These are phyloP conservation scores for Drosophila diplacantha DNA, from an alignment of 2,888 invertebrate species.

Conservation along the genomic window DNA sequence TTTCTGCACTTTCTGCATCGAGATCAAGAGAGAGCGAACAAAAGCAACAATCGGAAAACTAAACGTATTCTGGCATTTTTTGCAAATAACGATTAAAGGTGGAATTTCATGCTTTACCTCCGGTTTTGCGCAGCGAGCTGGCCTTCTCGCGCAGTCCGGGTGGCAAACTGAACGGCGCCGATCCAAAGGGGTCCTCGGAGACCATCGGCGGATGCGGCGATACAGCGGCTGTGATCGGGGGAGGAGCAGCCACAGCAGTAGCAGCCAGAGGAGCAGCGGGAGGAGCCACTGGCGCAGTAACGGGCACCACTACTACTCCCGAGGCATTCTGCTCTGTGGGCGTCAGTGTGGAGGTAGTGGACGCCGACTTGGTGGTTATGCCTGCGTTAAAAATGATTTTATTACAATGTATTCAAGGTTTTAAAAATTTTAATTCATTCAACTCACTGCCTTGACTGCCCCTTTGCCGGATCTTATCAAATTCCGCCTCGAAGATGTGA, in stretches of 20 bases:
- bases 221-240: constrained; percentile 31
- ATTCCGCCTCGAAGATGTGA: constrained; percentile 89
- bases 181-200: constrained; percentile 88
- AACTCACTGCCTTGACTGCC: constrained; percentile 86
- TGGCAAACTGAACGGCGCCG: constrained; percentile 88
- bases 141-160: constrained; percentile 78
- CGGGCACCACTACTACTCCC: constrained; percentile 7
- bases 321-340: constrained; percentile 72
- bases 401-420: too few relatives aligned
- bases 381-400: constrained; percentile 50
- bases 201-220: constrained; percentile 52
- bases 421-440: neutral
- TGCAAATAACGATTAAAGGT: constrained; percentile 39
- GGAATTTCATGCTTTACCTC: constrained; percentile 78
- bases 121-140: constrained; percentile 77
- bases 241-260: constrained; percentile 16
- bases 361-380: constrained; percentile 76
- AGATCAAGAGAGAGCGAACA: constrained; percentile 70
- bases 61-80: constrained; percentile 66
- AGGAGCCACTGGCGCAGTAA: constrained; percentile 69
- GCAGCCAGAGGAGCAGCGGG: constrained; percentile 17
- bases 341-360: constrained; percentile 76
- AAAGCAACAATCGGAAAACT: constrained; percentile 72
- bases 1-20: constrained; percentile 65
- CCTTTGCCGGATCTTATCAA: constrained; percentile 87